These are phyloP conservation scores for Holothuria scabra DNA, from an alignment of 53 echinoderm and acorn worm genomes.

Conservation along the genomic window DNA sequence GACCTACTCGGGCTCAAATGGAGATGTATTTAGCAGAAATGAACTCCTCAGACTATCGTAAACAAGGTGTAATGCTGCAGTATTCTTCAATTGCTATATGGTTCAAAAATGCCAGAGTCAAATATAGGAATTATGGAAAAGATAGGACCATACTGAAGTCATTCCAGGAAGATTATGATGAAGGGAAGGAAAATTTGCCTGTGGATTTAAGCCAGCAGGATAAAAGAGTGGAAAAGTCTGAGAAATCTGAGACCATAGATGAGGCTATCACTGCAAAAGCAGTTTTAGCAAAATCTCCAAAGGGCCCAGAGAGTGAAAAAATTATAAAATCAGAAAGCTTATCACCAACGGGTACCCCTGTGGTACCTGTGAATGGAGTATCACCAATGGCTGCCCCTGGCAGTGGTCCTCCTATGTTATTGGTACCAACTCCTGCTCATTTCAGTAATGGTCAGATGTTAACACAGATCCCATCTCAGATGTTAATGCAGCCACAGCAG, in stretches of 20 bases:
- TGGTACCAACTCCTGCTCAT: constrained; percentile 35
- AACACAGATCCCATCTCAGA: constrained; percentile 25
- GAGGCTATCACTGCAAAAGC: neutral
- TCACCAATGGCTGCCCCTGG: neutral
- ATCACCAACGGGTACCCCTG: neutral
- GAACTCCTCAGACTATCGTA: constrained; percentile 85
- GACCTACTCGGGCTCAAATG: constrained; percentile 86
- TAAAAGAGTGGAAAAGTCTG: neutral
- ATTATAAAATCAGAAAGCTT: neutral
- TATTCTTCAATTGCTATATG: constrained; percentile 97
- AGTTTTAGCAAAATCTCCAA: neutral
- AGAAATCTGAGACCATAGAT: neutral
- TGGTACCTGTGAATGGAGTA: neutral
- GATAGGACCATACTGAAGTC: neutral
- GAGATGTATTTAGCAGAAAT: constrained; percentile 89
- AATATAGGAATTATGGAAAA: constrained; percentile 68
- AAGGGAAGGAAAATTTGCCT: constrained; percentile 46
- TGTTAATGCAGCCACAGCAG: constrained; percentile 49
- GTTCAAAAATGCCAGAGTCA: constrained; percentile 99
- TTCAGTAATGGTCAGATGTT: constrained; percentile 28
- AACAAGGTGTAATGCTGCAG: constrained; percentile 88
- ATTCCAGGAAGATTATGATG: constrained; percentile 16
- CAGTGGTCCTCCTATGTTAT: constrained; percentile 7
- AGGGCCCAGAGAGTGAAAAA: neutral
- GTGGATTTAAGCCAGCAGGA: constrained; percentile 44